These are phyloP conservation scores for Daphoenositta chrysoptera DNA, from an alignment of 2,113 vertebrate genomes.

Conservation along the genomic window DNA sequence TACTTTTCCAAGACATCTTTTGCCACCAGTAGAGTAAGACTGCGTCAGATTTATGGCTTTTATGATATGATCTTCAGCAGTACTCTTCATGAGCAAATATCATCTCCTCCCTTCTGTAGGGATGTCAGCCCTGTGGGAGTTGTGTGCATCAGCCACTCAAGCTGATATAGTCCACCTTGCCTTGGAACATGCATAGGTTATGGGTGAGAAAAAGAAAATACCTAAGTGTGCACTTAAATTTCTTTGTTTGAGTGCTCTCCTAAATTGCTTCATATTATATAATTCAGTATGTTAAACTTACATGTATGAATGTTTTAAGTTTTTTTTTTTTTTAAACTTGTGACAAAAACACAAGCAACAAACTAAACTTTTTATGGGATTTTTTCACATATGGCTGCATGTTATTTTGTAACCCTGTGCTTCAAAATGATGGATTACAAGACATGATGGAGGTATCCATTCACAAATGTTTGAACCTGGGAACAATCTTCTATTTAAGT, in stretches of 20 bases:
- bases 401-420: neutral
- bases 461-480: neutral
- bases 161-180: neutral
- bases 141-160: neutral
- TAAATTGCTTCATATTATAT: neutral
- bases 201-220: neutral
- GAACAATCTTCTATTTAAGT: neutral
- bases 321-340: neutral
- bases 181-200: neutral
- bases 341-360: neutral
- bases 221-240: neutral
- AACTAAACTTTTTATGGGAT: neutral
- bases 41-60: neutral
- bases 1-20: neutral
- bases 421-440: neutral
- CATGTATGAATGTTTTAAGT: neutral
- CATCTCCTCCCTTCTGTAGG: neutral
- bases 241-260: neutral
- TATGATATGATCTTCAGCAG: neutral
- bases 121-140: neutral
- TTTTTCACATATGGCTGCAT: neutral
- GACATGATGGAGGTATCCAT: neutral
- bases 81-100: neutral
- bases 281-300: neutral
- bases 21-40: neutral